Evolutionary conservation across 2,888 invertebrate genomes (phyloP), one percentile per base, ranked within the genome.

Genomic region (Dusona sp.): DNA sequence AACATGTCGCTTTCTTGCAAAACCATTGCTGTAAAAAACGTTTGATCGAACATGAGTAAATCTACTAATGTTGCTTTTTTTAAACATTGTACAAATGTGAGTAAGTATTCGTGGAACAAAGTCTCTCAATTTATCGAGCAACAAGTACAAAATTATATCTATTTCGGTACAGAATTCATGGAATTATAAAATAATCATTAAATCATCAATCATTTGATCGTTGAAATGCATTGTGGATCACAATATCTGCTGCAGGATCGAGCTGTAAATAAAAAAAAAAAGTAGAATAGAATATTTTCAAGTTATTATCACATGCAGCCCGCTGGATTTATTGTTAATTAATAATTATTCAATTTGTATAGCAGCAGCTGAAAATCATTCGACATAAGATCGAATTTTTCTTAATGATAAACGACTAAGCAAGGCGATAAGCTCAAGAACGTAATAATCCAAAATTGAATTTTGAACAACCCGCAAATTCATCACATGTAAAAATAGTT

Each of bases 1-100:
- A 99, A 99, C 94, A 98, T 97, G 91, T 98, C 98, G 92, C 98
- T 98, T 94, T 99, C 99, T 93, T 98, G 97, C 72, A 99, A 94
- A 89, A 97, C 94, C 94, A 96, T 95, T 78, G 97, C 97, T 97
- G 95, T 89, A 95, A 94, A 89, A 88, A 88, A 90, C 81, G 19
- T 13, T 25, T 22, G 33, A 11, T 13, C 19, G 16, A 73, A 48
- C 22, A 36, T 36, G 11, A n/a, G 22, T 36, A 11, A 38, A 45
- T 61, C 42, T 25, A 45, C 22, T 19, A 22, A n/a, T 11, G 11
- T 25, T 19, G 3, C 19, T 19, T 48, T 48, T 19, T 19, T 48
- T 11, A 3, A 57, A 54, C 1, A 70, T 7, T 25, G 3, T 16
- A 22, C n/a, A 8, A 48, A 61, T 13, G 22, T 19, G 36, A 67